Percentiles rank a stretch among this genome's conserved stretches.
These are phyloP conservation scores for Agrypnia vestita DNA, from an alignment of 1,140 invertebrate genomes.

Conservation along the genomic window DNA sequence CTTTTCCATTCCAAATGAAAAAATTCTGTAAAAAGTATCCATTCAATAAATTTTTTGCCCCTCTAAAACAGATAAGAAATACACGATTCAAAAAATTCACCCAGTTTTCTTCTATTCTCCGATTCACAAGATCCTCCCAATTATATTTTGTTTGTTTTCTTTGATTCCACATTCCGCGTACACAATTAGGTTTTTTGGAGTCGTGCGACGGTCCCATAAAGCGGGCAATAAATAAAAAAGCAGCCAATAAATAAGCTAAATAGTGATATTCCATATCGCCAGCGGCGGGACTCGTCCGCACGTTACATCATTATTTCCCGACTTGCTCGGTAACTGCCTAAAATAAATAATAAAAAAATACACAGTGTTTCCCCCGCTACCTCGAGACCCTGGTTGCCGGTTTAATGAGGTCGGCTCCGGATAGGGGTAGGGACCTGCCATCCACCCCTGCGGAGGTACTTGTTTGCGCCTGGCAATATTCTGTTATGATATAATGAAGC, in stretches of 20 bases:
- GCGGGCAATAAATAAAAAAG: too few relatives aligned
- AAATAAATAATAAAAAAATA: conserved; percentile 30
- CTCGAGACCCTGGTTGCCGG: not conserved
- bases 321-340: conserved; percentile 3
- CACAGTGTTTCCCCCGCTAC: conserved; percentile 14
- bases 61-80: too few relatives aligned
- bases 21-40: too few relatives aligned
- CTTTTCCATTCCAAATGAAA: too few relatives aligned
- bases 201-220: too few relatives aligned
- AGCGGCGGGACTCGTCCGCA: not conserved
- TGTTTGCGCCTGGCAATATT: conserved; percentile 47
- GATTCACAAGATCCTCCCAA: not conserved
- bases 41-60: too few relatives aligned
- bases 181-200: not conserved
- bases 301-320: conserved; percentile 9
- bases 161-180: not conserved
- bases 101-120: not conserved
- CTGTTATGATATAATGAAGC: conserved; percentile 51
- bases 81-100: not conserved
- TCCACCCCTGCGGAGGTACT: not conserved
- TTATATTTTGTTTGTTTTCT: not conserved
- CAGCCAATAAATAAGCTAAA: too few relatives aligned
- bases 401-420: conserved; percentile 36
- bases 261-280: too few relatives aligned
- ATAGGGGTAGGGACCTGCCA: not conserved